Percentiles rank a stretch among this genome's conserved stretches.
Evolutionary conservation across 2,113 vertebrate species (phyloP).

Genomic region (Ranitomeya imitator): DNA sequence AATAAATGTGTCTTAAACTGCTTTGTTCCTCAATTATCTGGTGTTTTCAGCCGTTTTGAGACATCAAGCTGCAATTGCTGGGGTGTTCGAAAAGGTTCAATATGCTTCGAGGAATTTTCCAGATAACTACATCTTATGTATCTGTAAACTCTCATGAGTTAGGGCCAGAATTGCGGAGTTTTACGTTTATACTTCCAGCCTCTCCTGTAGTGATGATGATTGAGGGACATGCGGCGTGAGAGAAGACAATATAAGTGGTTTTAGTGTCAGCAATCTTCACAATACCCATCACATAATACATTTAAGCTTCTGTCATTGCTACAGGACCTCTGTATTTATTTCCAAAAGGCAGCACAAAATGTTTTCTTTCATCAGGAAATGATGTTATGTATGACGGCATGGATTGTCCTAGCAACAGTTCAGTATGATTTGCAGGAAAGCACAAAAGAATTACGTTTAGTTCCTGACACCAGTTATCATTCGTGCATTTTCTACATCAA

Average conservation of each 20-base stretch:
- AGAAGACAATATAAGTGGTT: constrained; percentile 69
- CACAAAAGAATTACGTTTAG: no score
- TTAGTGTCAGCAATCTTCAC: constrained; percentile 71
- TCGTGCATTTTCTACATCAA: no score
- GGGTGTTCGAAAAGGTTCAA: background rate
- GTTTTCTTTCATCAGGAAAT: constrained; percentile 51
- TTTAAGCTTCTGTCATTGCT: constrained; percentile 71
- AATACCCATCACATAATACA: constrained; percentile 69
- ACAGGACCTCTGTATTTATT: constrained; percentile 70
- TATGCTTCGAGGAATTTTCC: background rate
- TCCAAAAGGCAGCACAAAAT: constrained; percentile 66
- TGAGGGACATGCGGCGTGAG: constrained; percentile 65
- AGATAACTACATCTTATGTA: background rate
- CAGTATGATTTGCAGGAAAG: no score
- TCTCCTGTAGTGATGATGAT: constrained; percentile 63
- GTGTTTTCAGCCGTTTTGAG: no score
- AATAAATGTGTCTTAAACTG: no score
- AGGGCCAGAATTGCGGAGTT: background rate
- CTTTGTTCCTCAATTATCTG: no score
- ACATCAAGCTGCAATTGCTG: no score
- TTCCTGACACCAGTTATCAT: no score
- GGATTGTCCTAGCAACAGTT: constrained; percentile 31
- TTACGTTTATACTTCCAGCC: constrained; percentile 26
- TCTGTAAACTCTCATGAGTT: background rate
- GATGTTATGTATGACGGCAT: constrained; percentile 63